These are phyloP conservation scores for Athrips mouffetella DNA, from an alignment of 2,888 invertebrate species.

Conservation along the genomic window DNA sequence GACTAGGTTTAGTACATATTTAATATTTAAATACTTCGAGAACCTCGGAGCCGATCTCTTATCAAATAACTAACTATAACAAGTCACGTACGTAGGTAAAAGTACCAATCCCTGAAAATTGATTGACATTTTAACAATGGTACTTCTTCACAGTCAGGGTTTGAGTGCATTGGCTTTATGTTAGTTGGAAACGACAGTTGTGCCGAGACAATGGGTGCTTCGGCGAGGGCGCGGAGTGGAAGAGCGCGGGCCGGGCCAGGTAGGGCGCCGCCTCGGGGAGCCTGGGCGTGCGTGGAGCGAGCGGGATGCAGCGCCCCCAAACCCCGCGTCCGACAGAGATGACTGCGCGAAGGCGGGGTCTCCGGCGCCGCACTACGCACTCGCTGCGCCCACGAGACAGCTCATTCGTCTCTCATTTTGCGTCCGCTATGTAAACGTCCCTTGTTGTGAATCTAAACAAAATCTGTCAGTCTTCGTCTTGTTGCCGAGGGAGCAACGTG, in stretches of 20 bases:
- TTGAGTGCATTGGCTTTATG: conserved; percentile 19
- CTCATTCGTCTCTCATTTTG: conserved; percentile 74
- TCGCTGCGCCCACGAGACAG: conserved; percentile 59
- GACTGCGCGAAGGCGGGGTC: conserved; percentile 39
- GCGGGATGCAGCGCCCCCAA: conserved; percentile 23
- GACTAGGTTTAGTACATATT: background rate
- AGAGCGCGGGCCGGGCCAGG: conserved; percentile 35
- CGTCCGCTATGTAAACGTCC: conserved; percentile 86
- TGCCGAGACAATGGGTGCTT: conserved; percentile 43
- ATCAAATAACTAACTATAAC: background rate
- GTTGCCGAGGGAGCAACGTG: conserved; percentile 67
- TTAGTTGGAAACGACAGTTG: conserved; percentile 38
- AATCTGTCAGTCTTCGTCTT: conserved; percentile 81
- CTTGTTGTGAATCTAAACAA: conserved; percentile 92
- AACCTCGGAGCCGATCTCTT: background rate
- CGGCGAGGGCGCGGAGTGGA: conserved; percentile 46
- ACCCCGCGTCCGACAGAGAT: conserved; percentile 33
- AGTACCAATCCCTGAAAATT: background rate
- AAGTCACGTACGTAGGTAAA: background rate
- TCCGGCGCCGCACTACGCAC: conserved; percentile 28
- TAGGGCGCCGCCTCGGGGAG: conserved; percentile 23
- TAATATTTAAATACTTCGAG: background rate
- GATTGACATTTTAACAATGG: conserved; percentile 15
- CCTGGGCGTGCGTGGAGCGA: conserved; percentile 22
- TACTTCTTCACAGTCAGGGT: conserved; percentile 14